A percentile compares a stretch with the other conserved stretches of the same genome.
Evolutionary conservation across 1,140 invertebrate species (phyloP).

Genomic region (Platorchestia sp.): DNA sequence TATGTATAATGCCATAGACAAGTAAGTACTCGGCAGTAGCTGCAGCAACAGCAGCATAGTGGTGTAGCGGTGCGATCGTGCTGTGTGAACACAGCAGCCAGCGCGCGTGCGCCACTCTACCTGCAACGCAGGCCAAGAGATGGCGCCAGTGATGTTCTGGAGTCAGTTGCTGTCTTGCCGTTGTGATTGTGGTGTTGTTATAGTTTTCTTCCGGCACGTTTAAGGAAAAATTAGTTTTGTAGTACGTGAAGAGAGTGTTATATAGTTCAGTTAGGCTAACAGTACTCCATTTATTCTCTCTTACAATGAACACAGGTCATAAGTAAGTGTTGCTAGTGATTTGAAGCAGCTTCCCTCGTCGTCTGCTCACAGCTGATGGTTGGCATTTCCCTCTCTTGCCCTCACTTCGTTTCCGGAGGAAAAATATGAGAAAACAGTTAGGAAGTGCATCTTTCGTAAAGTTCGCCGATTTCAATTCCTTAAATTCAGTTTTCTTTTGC

Average conservation of each 20-base stretch:
- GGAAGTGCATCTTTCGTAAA: background rate
- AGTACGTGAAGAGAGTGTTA: background rate
- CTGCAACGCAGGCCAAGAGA: background rate
- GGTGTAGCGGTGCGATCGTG: background rate
- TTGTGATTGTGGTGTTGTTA: background rate
- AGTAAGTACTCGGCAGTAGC: background rate
- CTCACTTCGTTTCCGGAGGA: constrained; percentile 12
- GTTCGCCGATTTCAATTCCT: background rate
- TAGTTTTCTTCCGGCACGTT: background rate
- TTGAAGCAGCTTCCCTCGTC: constrained; percentile 35
- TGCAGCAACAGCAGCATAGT: background rate
- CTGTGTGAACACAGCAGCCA: background rate
- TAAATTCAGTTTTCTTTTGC: background rate
- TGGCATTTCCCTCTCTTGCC: constrained; percentile 44
- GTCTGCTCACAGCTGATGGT: constrained; percentile 52
- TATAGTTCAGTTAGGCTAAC: background rate
- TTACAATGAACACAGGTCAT: background rate
- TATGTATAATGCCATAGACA: too few relatives aligned
- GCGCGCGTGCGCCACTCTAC: background rate
- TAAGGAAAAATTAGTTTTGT: background rate
- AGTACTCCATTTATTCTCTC: background rate
- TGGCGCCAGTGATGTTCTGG: background rate
- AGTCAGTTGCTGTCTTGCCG: constrained; percentile 13
- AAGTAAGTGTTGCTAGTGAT: background rate
- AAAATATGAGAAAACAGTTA: background rate